Evolutionary conservation across 2,888 invertebrate genomes (phyloP).

Genomic region (Tillus elongatus): DNA sequence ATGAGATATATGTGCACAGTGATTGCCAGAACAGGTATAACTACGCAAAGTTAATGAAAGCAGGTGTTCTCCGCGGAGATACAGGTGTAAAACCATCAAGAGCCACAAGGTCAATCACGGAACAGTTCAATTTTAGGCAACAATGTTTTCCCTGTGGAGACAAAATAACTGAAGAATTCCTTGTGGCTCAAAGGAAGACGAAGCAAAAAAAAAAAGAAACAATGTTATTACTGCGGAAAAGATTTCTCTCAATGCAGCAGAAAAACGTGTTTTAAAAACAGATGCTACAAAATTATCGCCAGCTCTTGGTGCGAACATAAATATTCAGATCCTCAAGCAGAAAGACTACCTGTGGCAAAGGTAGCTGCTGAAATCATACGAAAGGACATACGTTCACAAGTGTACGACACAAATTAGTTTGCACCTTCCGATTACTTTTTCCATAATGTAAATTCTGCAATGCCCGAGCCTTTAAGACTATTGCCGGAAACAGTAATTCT

Average conservation of each 20-base stretch:
- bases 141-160: slow-evolving; percentile 12
- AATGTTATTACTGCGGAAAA: slow-evolving; percentile 12
- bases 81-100: slow-evolving; percentile 8
- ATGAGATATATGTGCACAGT: slow-evolving; percentile 8
- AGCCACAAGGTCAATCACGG: slow-evolving; percentile 5
- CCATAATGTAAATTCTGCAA: slow-evolving; percentile 9
- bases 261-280: slow-evolving; percentile 15
- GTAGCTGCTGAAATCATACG: slow-evolving; percentile 18
- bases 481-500: too few relatives aligned
- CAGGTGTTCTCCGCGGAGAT: slow-evolving; percentile 5
- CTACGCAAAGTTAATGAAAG: slow-evolving; percentile 11
- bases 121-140: not conserved
- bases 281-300: slow-evolving; percentile 17
- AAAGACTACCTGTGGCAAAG: slow-evolving; percentile 16
- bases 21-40: too few relatives aligned
- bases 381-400: slow-evolving; percentile 18
- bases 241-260: slow-evolving; percentile 7
- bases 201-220: slow-evolving; percentile 10
- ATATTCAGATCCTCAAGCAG: slow-evolving; percentile 12
- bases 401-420: slow-evolving; percentile 13
- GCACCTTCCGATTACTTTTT: slow-evolving; percentile 10
- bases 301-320: slow-evolving; percentile 13
- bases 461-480: slow-evolving; percentile 10
- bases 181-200: slow-evolving; percentile 8
- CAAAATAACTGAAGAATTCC: slow-evolving; percentile 10